A percentile compares a stretch with the other conserved stretches of the same genome.
phyloP scores from a whole-genome alignment of 2,113 vertebrate species.

The Rhabdomys dilectus region DNA sequence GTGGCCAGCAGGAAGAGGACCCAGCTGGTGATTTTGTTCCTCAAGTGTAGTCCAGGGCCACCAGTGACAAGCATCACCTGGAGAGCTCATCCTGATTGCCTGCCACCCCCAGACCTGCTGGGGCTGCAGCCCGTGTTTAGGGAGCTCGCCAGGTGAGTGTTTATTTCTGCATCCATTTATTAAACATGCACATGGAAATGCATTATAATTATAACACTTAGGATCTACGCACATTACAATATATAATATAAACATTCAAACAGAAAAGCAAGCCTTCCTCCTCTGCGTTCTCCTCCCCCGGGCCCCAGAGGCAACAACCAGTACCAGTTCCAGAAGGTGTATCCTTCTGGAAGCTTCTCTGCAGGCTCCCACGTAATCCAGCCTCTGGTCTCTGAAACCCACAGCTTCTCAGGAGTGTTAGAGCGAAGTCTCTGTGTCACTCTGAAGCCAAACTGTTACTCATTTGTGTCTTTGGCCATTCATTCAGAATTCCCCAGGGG shows the following conservation, averaged over 20 bases:
- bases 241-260: conserved; percentile 33
- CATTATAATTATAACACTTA: not conserved
- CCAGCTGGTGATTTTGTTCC: conserved; percentile 63
- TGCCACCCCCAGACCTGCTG: conserved; percentile 44
- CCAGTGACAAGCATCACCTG: conserved; percentile 69
- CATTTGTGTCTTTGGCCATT: not conserved
- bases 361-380: not conserved
- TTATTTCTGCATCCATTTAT: not conserved
- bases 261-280: not conserved
- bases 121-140: not conserved
- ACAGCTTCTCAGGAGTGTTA: not conserved
- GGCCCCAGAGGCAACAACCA: not conserved
- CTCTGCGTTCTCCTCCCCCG: not conserved
- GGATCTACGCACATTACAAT: not conserved
- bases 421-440: not conserved
- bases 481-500: not conserved
- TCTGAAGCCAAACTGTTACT: not conserved
- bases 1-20: conserved; percentile 15
- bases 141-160: conserved; percentile 15
- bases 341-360: not conserved
- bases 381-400: not conserved
- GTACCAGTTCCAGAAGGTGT: not conserved
- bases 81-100: not conserved
- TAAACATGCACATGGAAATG: not conserved
- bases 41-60: conserved; percentile 47